These are phyloP conservation scores for Cryptus armator DNA, from an alignment of 2,888 invertebrate genomes.

Conservation along the genomic window DNA sequence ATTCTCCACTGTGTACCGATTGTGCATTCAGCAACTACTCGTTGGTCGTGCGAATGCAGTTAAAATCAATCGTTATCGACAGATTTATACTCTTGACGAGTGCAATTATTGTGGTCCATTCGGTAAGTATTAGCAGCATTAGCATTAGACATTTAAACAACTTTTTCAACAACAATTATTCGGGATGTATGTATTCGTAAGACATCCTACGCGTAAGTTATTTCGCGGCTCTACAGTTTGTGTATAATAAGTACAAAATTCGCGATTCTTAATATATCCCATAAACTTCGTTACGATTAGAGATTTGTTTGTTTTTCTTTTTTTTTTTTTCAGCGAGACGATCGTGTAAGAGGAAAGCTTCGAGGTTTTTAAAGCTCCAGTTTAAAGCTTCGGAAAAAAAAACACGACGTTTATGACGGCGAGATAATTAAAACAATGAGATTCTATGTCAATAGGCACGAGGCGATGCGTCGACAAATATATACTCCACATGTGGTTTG, in stretches of 20 bases:
- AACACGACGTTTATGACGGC: conserved; percentile 4
- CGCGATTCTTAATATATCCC: conserved; percentile 24
- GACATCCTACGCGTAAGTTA: conserved; percentile 43
- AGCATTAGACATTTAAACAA: conserved; percentile 63
- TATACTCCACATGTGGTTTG: conserved; percentile 46
- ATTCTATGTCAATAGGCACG: conserved; percentile 51
- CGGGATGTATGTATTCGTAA: conserved; percentile 33
- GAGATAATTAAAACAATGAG: conserved; percentile 5
- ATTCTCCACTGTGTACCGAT: conserved; percentile 25
- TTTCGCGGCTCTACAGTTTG: conserved; percentile 38
- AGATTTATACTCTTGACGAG: conserved; percentile 42
- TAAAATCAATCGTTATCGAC: conserved; percentile 49
- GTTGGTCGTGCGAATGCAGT: conserved; percentile 55
- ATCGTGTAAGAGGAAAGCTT: background rate
- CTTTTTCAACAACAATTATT: conserved; percentile 62
- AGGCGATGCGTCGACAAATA: conserved; percentile 54
- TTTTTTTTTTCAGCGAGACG: conserved; percentile 19
- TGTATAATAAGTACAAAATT: conserved; percentile 67
- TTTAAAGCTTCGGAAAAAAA: background rate
- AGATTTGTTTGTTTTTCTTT: background rate
- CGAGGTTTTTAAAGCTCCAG: background rate
- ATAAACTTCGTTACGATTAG: conserved; percentile 34
- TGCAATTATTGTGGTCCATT: conserved; percentile 59
- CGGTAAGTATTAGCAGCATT: conserved; percentile 66
- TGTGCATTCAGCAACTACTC: conserved; percentile 51